A percentile compares a stretch with the other conserved stretches of the same genome.
Evolutionary conservation across 2,888 invertebrate species (phyloP).

Genomic region (Drosophila helvetica): DNA sequence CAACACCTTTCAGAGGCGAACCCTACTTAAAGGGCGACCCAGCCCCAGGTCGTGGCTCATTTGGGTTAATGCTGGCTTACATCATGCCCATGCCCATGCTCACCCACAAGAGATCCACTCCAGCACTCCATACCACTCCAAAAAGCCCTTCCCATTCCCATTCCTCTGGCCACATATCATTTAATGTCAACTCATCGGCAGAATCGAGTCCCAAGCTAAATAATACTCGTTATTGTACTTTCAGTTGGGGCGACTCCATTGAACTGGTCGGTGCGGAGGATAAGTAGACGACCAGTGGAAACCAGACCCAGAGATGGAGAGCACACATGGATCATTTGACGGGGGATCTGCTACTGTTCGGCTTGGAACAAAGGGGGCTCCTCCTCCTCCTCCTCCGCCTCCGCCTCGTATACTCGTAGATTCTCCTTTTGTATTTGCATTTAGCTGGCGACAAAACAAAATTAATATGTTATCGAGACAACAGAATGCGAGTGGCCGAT

Average conservation of each 20-base stretch:
- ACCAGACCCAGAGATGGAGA: slow-evolving; percentile 30
- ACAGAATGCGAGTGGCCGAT: slow-evolving; percentile 43
- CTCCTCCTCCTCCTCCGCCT: slow-evolving; percentile 23
- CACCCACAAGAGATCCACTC: slow-evolving; percentile 33
- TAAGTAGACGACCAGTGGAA: slow-evolving; percentile 64
- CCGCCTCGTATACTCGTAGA: slow-evolving; percentile 38
- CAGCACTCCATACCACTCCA: no score
- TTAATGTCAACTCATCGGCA: slow-evolving; percentile 51
- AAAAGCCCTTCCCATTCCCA: slow-evolving; percentile 3
- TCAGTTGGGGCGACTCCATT: slow-evolving; percentile 80
- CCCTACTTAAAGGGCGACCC: slow-evolving; percentile 10
- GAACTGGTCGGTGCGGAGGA: slow-evolving; percentile 73
- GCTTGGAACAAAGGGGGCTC: slow-evolving; percentile 67
- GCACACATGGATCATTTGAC: slow-evolving; percentile 50
- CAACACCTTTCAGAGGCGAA: not conserved
- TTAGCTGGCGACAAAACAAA: slow-evolving; percentile 44
- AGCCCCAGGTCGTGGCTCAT: not conserved
- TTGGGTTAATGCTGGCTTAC: slow-evolving; percentile 27
- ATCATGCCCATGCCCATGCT: slow-evolving; percentile 14
- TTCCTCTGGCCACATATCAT: slow-evolving; percentile 47
- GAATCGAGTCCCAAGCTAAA: slow-evolving; percentile 15
- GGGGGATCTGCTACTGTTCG: slow-evolving; percentile 67
- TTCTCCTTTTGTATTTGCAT: slow-evolving; percentile 54
- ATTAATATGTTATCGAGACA: slow-evolving; percentile 64
- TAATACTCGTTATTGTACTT: slow-evolving; percentile 45